Conservation (phyloP, 2,797 vertebrate genomes). For the Alca torda region DNA sequence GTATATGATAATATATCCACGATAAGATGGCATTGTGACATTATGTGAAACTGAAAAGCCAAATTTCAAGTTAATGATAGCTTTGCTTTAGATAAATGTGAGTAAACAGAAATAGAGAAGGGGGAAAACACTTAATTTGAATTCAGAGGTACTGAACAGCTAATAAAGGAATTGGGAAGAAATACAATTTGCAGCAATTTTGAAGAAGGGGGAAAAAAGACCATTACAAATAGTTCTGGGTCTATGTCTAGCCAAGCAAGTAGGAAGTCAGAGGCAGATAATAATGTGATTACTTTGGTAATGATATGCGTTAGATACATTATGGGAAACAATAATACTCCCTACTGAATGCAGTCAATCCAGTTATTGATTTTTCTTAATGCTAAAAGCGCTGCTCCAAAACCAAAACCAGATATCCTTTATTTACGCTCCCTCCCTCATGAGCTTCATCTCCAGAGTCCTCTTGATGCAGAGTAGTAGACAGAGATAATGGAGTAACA, state of each 20-base stretch:
- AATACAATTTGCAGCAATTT: slow-evolving; percentile 62
- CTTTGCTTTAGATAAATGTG: not conserved
- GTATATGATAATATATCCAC: not conserved
- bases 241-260: slow-evolving; percentile 74
- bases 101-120: not conserved
- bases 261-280: slow-evolving; percentile 69
- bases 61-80: not conserved
- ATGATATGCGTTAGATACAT: slow-evolving; percentile 90
- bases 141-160: slow-evolving; percentile 50
- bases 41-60: not conserved
- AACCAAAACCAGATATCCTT: slow-evolving; percentile 77
- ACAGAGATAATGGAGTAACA: slow-evolving; percentile 76
- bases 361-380: slow-evolving; percentile 91
- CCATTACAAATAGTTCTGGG: slow-evolving; percentile 63
- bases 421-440: slow-evolving; percentile 71
- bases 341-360: slow-evolving; percentile 83
- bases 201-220: not conserved
- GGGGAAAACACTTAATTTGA: slow-evolving; percentile 37
- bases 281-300: slow-evolving; percentile 85
- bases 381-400: slow-evolving; percentile 83
- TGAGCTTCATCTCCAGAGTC: slow-evolving; percentile 60
- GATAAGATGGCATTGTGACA: not conserved
- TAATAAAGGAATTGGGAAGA: slow-evolving; percentile 60
- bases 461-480: slow-evolving; percentile 76
- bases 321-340: slow-evolving; percentile 85